Base-by-base conservation (phyloP, 2,113 vertebrate genomes). In the Platichthys flesus region DNA sequence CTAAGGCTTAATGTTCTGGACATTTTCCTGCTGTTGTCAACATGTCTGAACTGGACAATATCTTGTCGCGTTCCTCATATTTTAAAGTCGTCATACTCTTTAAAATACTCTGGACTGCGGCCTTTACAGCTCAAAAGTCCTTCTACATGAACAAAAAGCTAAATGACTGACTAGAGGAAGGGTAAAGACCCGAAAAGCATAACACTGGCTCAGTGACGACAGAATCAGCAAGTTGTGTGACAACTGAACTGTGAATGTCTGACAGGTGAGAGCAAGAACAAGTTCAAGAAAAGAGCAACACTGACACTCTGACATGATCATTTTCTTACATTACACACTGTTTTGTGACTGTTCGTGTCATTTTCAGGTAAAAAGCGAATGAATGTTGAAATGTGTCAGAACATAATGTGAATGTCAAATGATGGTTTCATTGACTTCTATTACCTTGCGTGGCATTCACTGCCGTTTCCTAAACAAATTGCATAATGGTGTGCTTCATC, bases 331-430 rank as follows among this genome's bases (percentile, higher is more conserved):
- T 52, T 21, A n/a, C 45, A 52, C 20, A 3, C 20, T n/a, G 51
- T 52, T 80, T 76, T 51, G 23, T 64, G 40, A 40, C 42, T 54
- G 28, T 51, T 58, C 9, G 21, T 57, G 60, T 67, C 26, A 23
- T 9, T 9, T 3, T 23, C 47, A 31, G 18, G 47, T 51, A 16
- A n/a, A 3, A 16, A 74, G 64, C 57, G 52, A 28, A 85, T 23
- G 37, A 40, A n/a, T 16, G 42, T 55, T n/a, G 60, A 31, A 69
- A 6, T 76, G 54, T 75, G 58, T 35, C 21, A 49, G 16, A 14
- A 49, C 26, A 63, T 49, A 2, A 71, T 74, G n/a, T 78, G 6
- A 61, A 55, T 80, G 45, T 66, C 56, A 81, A 71, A 75, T 16
- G 21, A 16, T 54, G 3, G 35, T 66, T 64, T 35, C 2, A 55